Evolutionary conservation across 2,888 invertebrate genomes (phyloP), one percentile per base, ranked within the genome.

Genomic region (Melipona bicolor): DNA sequence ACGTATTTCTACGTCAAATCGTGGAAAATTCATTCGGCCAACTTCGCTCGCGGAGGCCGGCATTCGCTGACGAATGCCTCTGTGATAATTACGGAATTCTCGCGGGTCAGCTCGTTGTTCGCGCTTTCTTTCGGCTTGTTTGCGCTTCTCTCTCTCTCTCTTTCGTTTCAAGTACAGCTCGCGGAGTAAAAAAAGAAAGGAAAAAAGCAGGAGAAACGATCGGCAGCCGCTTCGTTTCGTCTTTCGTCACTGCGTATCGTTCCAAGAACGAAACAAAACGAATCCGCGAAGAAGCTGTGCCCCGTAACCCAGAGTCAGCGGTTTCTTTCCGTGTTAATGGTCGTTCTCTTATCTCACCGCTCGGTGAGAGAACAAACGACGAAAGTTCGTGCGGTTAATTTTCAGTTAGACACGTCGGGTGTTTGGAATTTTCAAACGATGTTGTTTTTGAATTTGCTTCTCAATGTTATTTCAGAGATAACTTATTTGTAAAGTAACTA

Each of bases 41-140:
- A 4, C 67, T 49, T 52, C 49, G 68, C 67, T 36, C 61, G 56
- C 73, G 27, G 70, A 43, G 69, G 71, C 64, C 9, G 43, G 79
- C 81, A 27, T 84, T 68, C 52, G 81, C 56, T 59, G 76, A 64
- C 54, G 36, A 80, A 81, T 79, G 71, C 77, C 85, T 68, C 77
- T 1, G 87, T 84, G 90, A 90, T 90, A 89, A 83, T 84, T 77
- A 50, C 71, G 86, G 85, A 87, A 89, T 90, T 89, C 81, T 81
- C 79, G 65, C 78, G 68, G 84, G 73, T 90, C 88, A 90, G 89
- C 88, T 87, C 65, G 71, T 88, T 89, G 83, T 79, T 89, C 88
- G 88, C 88, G 89, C 89, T 85, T 84, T 68, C 62, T 73, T 70
- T 32, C 36, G 36, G 9, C 36, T 9, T 36, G 36, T 36, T 36